Base-by-base conservation (phyloP, 2,888 invertebrate species). In the Euproctis similis region DNA sequence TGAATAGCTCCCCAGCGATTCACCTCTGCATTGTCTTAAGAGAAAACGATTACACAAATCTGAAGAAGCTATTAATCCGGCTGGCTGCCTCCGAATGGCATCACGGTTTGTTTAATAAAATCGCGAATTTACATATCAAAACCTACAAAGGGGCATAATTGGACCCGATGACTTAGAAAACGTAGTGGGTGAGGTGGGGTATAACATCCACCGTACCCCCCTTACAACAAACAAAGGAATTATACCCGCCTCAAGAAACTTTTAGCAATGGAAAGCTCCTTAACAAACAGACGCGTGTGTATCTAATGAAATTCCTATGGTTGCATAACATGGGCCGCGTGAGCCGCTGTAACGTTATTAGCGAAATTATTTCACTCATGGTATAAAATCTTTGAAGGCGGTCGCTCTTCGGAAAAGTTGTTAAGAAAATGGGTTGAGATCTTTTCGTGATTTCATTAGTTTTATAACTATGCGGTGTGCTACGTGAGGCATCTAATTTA, bases 81-180 rank as follows among this genome's bases (percentile, higher is more conserved):
- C 71, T 81, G 77, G 75, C 81, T 84, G 81, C 84, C 66, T 75
- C 63, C 74, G 72, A 80, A 81, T 84, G 84, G 80, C 84, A 84
- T 81, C 80, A 80, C 68, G 76, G 82, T 84, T 84, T 84, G 84
- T 81, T 84, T 84, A 84, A 84, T 84, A 84, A 84, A 84, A 84
- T 84, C 76, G 75, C 68, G 82, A 80, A 84, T 84, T 84, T 84
- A 84, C 84, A 84, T 84, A 84, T 84, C 84, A 84, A 82, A 84
- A 82, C 84, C 82, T 82, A 84, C 84, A 84, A 84, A 84, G 84
- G 84, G 78, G 82, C 82, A 84, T 84, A 84, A 84, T 84, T 84
- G 84, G 82, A 84, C 74, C 80, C 82, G 84, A 84, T 84, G 82
- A 84, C 81, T 84, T 84, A 84, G 84, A 84, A 84, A 84, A 84